Percentiles rank a stretch among this genome's conserved stretches.
phyloP scores from a whole-genome alignment of 2,797 vertebrate genomes.

The Molossus molossus region DNA sequence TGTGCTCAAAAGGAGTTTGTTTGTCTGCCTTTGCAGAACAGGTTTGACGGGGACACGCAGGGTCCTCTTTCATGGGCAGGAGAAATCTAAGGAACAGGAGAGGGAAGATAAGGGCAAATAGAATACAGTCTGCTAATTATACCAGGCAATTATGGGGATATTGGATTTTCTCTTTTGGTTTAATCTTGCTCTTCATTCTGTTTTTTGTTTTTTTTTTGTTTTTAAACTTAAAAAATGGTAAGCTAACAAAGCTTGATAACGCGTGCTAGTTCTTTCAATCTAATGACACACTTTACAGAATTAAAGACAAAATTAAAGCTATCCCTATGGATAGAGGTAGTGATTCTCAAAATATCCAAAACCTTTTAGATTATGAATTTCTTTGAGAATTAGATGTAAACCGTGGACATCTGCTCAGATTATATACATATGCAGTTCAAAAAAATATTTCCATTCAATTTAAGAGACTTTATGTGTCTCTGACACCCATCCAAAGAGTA shows the following conservation, averaged over 20 bases:
- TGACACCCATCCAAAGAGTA: neutral
- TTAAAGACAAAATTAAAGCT: slow-evolving; percentile 9
- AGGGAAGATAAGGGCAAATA: neutral
- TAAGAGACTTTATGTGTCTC: neutral
- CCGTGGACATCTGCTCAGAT: neutral
- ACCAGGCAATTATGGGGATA: neutral
- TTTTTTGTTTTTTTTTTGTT: neutral
- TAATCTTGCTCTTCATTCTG: neutral
- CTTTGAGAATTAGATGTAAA: slow-evolving; percentile 1
- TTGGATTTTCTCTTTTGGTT: slow-evolving; percentile 16
- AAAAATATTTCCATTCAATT: neutral
- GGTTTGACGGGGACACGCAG: neutral
- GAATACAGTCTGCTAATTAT: neutral
- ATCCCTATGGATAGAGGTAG: neutral
- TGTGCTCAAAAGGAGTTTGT: neutral
- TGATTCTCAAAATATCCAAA: slow-evolving; percentile 1
- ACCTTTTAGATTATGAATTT: neutral
- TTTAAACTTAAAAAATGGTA: neutral
- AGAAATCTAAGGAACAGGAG: neutral
- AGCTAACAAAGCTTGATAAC: neutral
- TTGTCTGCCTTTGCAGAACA: neutral
- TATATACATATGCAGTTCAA: neutral
- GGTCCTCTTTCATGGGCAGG: neutral
- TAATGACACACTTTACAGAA: neutral
- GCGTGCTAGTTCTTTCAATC: neutral